These are phyloP conservation scores for Lasioglossum baleicum DNA, from an alignment of 1,140 invertebrate species.

Conservation along the genomic window DNA sequence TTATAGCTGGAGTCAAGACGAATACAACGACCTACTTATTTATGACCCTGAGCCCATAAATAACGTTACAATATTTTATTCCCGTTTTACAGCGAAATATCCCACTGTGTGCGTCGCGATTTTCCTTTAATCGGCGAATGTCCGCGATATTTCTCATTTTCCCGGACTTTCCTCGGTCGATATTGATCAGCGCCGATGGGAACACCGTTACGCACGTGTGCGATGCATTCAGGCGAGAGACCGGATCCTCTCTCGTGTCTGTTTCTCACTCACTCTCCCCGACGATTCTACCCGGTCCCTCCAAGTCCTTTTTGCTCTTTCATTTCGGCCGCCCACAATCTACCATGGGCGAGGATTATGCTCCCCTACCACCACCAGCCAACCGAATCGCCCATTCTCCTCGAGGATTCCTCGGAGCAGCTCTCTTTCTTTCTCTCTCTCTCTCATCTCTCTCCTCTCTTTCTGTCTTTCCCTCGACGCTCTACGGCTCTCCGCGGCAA, in stretches of 20 bases:
- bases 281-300: constrained; percentile 10
- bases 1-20: no score
- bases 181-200: constrained; percentile 39
- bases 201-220: constrained; percentile 17
- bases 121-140: no score
- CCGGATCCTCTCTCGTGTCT: constrained; percentile 14
- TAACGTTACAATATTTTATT: no score
- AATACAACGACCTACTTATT: no score
- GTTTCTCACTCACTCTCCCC: background rate
- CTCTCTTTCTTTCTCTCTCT: constrained; percentile 42
- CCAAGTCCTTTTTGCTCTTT: constrained; percentile 69
- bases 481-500: constrained; percentile 55
- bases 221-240: constrained; percentile 40
- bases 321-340: constrained; percentile 75
- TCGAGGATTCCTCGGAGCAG: constrained; percentile 58
- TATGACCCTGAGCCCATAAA: no score
- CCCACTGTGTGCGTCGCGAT: no score
- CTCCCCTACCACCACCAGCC: constrained; percentile 54
- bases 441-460: background rate
- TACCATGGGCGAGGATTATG: constrained; percentile 76
- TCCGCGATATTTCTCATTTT: constrained; percentile 17
- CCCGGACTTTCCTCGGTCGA: background rate
- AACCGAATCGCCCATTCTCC: constrained; percentile 61
- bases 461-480: no score
- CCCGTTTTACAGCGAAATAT: no score